Evolutionary conservation across 2,888 invertebrate species (phyloP), one percentile per base, ranked within the genome.

Genomic region (Eupithecia subumbrata): DNA sequence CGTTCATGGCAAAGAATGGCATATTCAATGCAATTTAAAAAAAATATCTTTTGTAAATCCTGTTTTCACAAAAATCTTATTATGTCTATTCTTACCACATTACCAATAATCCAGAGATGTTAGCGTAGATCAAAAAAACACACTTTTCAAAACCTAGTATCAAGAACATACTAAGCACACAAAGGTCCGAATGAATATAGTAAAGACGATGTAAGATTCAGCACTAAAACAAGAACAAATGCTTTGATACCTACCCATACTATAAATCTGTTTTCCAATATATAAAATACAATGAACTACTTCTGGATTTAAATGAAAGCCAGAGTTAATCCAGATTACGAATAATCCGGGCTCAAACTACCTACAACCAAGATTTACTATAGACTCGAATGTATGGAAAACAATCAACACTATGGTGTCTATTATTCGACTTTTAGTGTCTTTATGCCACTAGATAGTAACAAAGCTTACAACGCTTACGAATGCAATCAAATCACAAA

Each of bases 401-500:
- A 40, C 45, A 18, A 45, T 16, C 18, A 45, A 45, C 45, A 18
- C 16, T 16, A 7, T 5, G 0, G 5, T 18, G 16, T 16, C 16
- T 45, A 16, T 45, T 45, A 45, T 45, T 45, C 5, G 16, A 18
- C 0, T 45, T 45, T 14, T 45, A 14, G 5, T 5, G 18, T 5
- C 45, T 45, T 14, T 16, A 16, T 18, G n/a, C 18, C 40, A 9
- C 40, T 40, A 40, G 18, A 18, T 18, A 16, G 5, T 16, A 45
- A 45, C 16, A 18, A 16, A 45, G 45, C 45, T 45, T 16, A 45
- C 16, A 45, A 12, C 7, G 40, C 40, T 5, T 11, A 14, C 43
- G 5, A 43, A 14, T 14, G 45, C 16, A 16, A 16, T 45, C 5
- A 16, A 45, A 45, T 45, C 5, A 45, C 16, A 84, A 88, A 87